Conservation (phyloP, 2,888 invertebrate species). For the Heliconius aoede region DNA sequence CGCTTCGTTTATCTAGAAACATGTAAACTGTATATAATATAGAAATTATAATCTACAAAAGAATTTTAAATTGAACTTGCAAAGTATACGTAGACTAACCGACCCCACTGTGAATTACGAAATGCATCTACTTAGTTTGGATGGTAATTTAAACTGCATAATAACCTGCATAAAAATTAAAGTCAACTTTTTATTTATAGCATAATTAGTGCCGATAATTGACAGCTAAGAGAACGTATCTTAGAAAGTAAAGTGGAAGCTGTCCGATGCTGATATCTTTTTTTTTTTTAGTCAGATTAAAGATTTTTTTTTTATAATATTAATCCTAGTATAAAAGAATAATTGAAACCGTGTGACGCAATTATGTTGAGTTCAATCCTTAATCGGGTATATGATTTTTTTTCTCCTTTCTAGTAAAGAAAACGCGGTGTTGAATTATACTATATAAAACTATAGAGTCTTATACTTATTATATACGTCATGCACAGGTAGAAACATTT, state of each 20-base stretch:
- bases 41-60: constrained; percentile 3
- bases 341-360: neutral
- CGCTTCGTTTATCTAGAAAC: neutral
- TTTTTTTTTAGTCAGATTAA: neutral
- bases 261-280: neutral
- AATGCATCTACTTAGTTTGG: neutral
- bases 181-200: neutral
- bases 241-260: neutral
- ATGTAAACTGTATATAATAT: constrained; percentile 1
- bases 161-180: neutral
- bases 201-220: neutral
- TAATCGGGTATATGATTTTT: too few species aligned
- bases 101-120: constrained; percentile 1
- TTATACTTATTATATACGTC: too few species aligned
- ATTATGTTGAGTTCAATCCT: neutral
- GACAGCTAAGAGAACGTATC: neutral
- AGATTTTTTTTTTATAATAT: neutral
- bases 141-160: neutral
- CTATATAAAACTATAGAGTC: neutral
- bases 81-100: neutral
- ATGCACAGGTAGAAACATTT: too few species aligned
- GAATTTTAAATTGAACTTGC: neutral
- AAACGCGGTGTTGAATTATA: neutral
- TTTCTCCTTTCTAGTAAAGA: neutral
- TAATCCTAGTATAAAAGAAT: neutral